Conservation (phyloP, 1,140 invertebrate species). For the Aphelinus atriplicis region DNA sequence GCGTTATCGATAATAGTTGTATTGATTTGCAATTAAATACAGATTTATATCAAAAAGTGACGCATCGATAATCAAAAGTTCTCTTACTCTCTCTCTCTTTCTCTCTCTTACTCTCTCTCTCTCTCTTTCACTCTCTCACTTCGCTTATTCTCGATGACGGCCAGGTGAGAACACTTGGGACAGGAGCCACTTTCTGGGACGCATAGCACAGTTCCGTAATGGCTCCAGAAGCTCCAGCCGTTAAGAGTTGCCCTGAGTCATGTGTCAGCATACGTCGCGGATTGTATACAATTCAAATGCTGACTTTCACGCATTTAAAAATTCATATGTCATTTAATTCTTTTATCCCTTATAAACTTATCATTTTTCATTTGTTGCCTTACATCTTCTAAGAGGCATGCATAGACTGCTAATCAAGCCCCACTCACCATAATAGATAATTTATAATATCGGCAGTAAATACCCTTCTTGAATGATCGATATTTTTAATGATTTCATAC, state of each 20-base stretch:
- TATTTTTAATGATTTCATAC: constrained; percentile 14
- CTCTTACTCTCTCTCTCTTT: constrained; percentile 34
- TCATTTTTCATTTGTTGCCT: constrained; percentile 11
- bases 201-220: constrained; percentile 50
- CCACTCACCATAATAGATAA: constrained; percentile 33
- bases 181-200: constrained; percentile 37
- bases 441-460: constrained; percentile 40
- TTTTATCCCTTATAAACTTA: constrained; percentile 18
- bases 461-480: constrained; percentile 39
- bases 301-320: constrained; percentile 20
- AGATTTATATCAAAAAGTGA: constrained; percentile 43
- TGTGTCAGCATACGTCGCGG: constrained; percentile 4
- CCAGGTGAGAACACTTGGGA: constrained; percentile 4
- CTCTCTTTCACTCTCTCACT: constrained; percentile 30
- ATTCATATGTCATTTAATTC: constrained; percentile 23
- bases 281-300: constrained; percentile 14
- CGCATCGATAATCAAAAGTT: constrained; percentile 39
- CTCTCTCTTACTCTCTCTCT: constrained; percentile 30
- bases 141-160: constrained; percentile 27
- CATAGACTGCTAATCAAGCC: constrained; percentile 32
- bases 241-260: constrained; percentile 5
- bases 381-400: constrained; percentile 25
- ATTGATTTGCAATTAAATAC: constrained; percentile 51
- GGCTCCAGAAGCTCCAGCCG: constrained; percentile 44
- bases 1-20: constrained; percentile 36